These are phyloP conservation scores for Drosophila kuntzei DNA, from an alignment of 2,888 invertebrate species.

Conservation along the genomic window DNA sequence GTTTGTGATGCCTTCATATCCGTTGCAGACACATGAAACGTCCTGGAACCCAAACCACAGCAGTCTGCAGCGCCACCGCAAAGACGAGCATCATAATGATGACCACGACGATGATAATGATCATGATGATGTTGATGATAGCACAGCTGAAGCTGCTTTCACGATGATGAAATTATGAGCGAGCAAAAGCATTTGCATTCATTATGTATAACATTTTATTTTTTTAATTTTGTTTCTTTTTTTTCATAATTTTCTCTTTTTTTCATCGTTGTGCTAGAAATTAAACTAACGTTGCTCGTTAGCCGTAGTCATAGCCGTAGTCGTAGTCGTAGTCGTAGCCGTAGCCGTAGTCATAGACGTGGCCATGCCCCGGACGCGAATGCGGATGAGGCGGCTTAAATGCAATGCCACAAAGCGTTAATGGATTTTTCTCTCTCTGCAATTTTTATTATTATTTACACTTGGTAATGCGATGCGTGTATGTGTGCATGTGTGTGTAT, in stretches of 20 bases:
- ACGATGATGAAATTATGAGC: slow-evolving; percentile 79
- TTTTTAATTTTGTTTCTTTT: slow-evolving; percentile 1
- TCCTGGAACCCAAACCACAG: slow-evolving; percentile 75
- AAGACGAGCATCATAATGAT: slow-evolving; percentile 32
- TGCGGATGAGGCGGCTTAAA: slow-evolving; percentile 65
- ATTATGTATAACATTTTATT: slow-evolving; percentile 71
- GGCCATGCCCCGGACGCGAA: slow-evolving; percentile 24
- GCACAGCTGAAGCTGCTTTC: slow-evolving; percentile 31
- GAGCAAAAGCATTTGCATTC: slow-evolving; percentile 80
- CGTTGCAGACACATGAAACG: slow-evolving; percentile 80
- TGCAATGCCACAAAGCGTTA: slow-evolving; percentile 81
- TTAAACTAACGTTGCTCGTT: slow-evolving; percentile 81
- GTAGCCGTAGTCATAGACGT: slow-evolving; percentile 42
- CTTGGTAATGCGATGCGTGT: slow-evolving; percentile 63
- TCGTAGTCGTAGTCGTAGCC: slow-evolving; percentile 40
- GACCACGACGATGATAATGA: slow-evolving; percentile 14
- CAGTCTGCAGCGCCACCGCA: slow-evolving; percentile 60
- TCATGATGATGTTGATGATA: slow-evolving; percentile 45
- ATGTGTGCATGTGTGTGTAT: slow-evolving; percentile 21
- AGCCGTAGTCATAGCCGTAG: slow-evolving; percentile 32
- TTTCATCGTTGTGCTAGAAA: slow-evolving; percentile 64
- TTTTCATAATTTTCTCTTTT: slow-evolving; percentile 42
- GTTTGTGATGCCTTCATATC: slow-evolving; percentile 82
- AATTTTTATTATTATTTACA: slow-evolving; percentile 78
- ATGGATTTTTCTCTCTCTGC: slow-evolving; percentile 70